A percentile compares a stretch with the other conserved stretches of the same genome.
phyloP scores from a whole-genome alignment of 2,113 vertebrate genomes.

The Dromiciops gliroides region DNA sequence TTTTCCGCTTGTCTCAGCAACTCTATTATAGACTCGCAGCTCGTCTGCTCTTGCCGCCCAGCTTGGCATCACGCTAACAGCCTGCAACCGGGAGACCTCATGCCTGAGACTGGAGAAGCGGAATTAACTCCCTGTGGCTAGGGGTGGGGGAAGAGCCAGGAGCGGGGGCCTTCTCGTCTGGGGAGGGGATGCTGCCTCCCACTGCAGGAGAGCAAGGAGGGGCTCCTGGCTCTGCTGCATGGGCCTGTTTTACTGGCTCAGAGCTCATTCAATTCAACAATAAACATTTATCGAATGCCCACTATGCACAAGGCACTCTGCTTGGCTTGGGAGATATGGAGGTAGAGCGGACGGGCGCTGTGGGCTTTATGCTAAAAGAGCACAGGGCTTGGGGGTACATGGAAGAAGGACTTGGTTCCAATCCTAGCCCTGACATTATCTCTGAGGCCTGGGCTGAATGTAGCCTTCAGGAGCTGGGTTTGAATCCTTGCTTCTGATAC shows the following conservation, averaged over 20 bases:
- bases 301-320: not conserved
- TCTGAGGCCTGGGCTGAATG: not conserved
- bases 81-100: slow-evolving; percentile 57
- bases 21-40: slow-evolving; percentile 66
- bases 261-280: not conserved
- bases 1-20: slow-evolving; percentile 75
- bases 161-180: not conserved
- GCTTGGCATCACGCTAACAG: slow-evolving; percentile 74
- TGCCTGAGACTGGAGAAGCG: slow-evolving; percentile 64
- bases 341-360: not conserved
- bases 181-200: not conserved
- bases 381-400: too few relatives aligned
- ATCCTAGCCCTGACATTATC: not conserved
- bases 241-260: not conserved
- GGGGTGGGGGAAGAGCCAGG: not conserved
- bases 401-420: too few relatives aligned
- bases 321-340: not conserved
- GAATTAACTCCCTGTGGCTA: slow-evolving; percentile 62
- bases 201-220: not conserved
- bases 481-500: not conserved
- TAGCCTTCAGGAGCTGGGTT: not conserved
- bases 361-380: not conserved
- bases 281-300: not conserved
- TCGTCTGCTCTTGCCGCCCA: slow-evolving; percentile 65
- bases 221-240: not conserved